These are phyloP conservation scores for Netelia fuscicornis DNA, from an alignment of 2,888 invertebrate species.

Conservation along the genomic window DNA sequence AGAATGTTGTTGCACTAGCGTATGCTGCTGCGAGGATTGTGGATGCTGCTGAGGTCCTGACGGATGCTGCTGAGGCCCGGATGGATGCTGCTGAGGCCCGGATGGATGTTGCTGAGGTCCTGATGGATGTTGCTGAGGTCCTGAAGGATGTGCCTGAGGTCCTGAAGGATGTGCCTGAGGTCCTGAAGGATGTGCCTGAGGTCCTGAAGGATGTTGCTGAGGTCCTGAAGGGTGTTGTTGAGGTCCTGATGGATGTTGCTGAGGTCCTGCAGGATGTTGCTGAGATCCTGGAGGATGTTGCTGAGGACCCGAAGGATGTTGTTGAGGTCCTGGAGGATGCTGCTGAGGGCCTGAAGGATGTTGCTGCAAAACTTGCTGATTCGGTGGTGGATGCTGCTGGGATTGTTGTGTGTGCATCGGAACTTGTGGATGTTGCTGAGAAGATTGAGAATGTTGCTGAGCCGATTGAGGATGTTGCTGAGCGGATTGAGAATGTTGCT, in stretches of 20 bases:
- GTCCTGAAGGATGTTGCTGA: conserved; percentile 37
- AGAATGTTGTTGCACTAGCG: conserved; percentile 41
- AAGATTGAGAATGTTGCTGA: conserved; percentile 59
- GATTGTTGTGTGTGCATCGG: background rate
- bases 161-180: conserved; percentile 50
- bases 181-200: conserved; percentile 50
- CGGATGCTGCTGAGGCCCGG: conserved; percentile 66
- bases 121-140: no score
- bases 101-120: conserved; percentile 66
- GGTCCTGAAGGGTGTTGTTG: conserved; percentile 42
- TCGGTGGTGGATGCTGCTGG: conserved; percentile 18
- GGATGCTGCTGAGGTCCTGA: conserved; percentile 79
- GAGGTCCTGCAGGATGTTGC: conserved; percentile 41
- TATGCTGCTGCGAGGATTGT: conserved; percentile 65
- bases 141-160: conserved; percentile 31
- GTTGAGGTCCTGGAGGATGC: conserved; percentile 25
- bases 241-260: conserved; percentile 43
- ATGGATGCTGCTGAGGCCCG: conserved; percentile 46
- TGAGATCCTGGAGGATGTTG: conserved; percentile 54
- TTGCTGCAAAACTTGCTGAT: conserved; percentile 42
- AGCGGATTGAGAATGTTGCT: conserved; percentile 43
- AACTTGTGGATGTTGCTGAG: conserved; percentile 52
- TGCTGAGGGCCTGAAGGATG: conserved; percentile 20
- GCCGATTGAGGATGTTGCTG: conserved; percentile 57
- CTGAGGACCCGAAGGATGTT: conserved; percentile 38